Percentiles rank a stretch among this genome's conserved stretches.
phyloP scores from a whole-genome alignment of 1,140 invertebrate genomes.

The Drosophila tristis region DNA sequence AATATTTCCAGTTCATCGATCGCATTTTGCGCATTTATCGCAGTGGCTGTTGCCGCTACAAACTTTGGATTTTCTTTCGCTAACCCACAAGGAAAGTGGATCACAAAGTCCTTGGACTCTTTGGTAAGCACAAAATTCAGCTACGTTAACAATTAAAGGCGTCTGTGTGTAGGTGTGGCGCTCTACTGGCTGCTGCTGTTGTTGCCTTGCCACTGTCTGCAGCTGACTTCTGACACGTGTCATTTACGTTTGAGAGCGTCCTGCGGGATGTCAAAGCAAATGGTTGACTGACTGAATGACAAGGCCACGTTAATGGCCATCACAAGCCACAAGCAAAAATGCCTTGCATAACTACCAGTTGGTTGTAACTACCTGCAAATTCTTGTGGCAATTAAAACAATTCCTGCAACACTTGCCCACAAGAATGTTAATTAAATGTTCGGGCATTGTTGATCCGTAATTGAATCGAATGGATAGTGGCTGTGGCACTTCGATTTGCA shows the following conservation, averaged over 20 bases:
- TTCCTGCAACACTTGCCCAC: neutral
- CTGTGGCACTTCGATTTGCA: conserved; percentile 5
- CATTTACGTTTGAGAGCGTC: conserved; percentile 51
- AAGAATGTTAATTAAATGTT: conserved; percentile 44
- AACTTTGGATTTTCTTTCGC: too few species aligned
- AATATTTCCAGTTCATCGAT: too few species aligned
- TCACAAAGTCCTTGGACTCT: conserved; percentile 4
- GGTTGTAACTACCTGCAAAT: conserved; percentile 23
- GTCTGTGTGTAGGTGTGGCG: conserved; percentile 43
- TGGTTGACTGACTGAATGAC: conserved; percentile 40
- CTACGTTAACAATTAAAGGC: conserved; percentile 63
- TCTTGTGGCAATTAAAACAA: conserved; percentile 40
- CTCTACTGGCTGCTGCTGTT: conserved; percentile 33
- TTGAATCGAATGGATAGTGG: conserved; percentile 32
- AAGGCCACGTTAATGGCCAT: conserved; percentile 53
- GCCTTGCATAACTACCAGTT: conserved; percentile 29
- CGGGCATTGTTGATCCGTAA: neutral
- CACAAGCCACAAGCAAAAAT: conserved; percentile 18
- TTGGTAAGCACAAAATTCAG: neutral
- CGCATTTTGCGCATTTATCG: too few species aligned
- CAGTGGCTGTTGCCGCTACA: too few species aligned
- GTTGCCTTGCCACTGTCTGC: conserved; percentile 16
- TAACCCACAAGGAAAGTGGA: neutral
- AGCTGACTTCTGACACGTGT: conserved; percentile 72
- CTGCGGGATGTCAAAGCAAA: conserved; percentile 38